Conservation (phyloP, 2,113 vertebrate species). For the Leptobrachium ailaonicum region DNA sequence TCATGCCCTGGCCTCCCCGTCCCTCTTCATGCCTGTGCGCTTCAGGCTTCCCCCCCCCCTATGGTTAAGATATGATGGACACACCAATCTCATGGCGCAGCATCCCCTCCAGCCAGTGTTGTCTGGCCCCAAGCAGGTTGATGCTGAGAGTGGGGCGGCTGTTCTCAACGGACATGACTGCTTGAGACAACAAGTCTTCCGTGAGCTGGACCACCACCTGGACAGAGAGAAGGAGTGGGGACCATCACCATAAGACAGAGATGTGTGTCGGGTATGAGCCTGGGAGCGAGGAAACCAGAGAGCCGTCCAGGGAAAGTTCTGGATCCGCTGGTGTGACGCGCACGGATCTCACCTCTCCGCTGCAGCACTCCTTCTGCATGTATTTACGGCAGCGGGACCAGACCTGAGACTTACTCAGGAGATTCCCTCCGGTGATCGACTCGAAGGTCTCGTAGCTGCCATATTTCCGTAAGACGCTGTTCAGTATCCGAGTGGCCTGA, state of each 20-base stretch:
- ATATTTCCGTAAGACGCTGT: conserved; percentile 85
- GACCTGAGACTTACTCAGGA: conserved; percentile 89
- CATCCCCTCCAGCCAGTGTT: conserved; percentile 97
- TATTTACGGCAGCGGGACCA: conserved; percentile 91
- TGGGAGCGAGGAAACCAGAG: too few relatives aligned
- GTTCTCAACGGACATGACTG: conserved; percentile 92
- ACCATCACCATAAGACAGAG: too few relatives aligned
- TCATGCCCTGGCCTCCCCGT: too few relatives aligned
- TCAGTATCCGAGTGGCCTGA: conserved; percentile 89
- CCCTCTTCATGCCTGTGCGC: too few relatives aligned
- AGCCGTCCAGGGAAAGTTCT: too few relatives aligned
- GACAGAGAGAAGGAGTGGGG: not conserved
- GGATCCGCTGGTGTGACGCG: too few relatives aligned
- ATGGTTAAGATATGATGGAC: conserved; percentile 1
- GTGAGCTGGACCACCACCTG: conserved; percentile 94
- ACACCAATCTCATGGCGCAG: conserved; percentile 94
- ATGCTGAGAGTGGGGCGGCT: conserved; percentile 91
- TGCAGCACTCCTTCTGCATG: conserved; percentile 94
- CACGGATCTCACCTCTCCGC: conserved; percentile 82
- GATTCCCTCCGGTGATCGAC: conserved; percentile 81
- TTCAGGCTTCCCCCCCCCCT: too few relatives aligned
- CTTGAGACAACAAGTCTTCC: conserved; percentile 92
- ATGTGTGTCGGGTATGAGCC: too few relatives aligned
- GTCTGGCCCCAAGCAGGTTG: conserved; percentile 88
- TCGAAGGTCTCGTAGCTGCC: conserved; percentile 91